Base-by-base conservation (phyloP, 2,888 invertebrate genomes). In the Phania funesta region DNA sequence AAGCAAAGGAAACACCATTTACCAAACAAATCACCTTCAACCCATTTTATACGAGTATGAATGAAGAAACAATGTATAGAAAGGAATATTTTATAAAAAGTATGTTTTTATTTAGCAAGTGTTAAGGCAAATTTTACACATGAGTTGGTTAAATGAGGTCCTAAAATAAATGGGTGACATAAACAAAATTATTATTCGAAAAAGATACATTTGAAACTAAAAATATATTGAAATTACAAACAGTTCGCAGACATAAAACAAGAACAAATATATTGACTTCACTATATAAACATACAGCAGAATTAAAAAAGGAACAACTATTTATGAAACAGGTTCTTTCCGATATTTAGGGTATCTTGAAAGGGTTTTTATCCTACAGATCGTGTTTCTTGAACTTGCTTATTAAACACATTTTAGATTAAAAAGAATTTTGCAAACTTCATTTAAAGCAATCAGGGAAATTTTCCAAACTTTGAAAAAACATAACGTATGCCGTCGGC, bases 381-480 rank as follows among this genome's bases (percentile, higher is more conserved):
- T 13, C 35, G 13, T 38, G 4, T 11, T 26, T 20, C 1, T 20
- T 29, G 44, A 18, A 44, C 9, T 32, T 46, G 3, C 2, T 16
- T 16, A n/a, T 20, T 5, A 44, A 35, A 18, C 22, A 26, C 24
- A 54, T 54, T 54, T 74, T 26, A 74, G 3, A 24, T 46, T 24
- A 8, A 64, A 65, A 7, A 56, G 3, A 46, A 54, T 64, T 54
- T 74, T 64, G 56, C 8, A 18, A 11, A 52, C 1, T 60, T 68
- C 60, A 24, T 50, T 44, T 44, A 50, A 29, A 60, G 60, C 24
- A 32, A 44, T 82, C 44, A 85, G 9, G 76, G 78, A 82, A 81
- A 84, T 71, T 84, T 84, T 80, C 83, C 84, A 84, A 85, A 85
- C 85, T 85, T 85, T 84, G 85, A 84, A 75, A 75, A 84, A 18